Percentiles rank a stretch among this genome's conserved stretches.
Conservation (phyloP, 1,140 invertebrate genomes). For the Pseudomyrmex sp. region DNA sequence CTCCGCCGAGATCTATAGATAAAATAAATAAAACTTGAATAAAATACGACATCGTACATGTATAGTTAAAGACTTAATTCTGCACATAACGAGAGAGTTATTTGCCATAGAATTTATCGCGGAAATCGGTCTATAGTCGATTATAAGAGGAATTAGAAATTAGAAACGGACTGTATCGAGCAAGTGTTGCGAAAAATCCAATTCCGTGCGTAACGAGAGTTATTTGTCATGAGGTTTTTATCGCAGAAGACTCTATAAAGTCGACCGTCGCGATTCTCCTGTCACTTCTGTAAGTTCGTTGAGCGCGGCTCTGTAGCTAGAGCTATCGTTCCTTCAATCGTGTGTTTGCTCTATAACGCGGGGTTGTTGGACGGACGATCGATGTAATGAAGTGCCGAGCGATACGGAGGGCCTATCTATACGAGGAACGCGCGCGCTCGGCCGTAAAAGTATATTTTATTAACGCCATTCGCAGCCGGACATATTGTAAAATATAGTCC, state of each 20-base stretch:
- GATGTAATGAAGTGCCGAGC: slow-evolving; percentile 49
- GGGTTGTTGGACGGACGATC: slow-evolving; percentile 35
- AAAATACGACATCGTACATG: too few relatives aligned
- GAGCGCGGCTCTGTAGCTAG: too few relatives aligned
- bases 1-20: too few relatives aligned
- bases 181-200: not conserved
- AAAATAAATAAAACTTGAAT: too few relatives aligned
- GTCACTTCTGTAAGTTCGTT: too few relatives aligned
- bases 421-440: not conserved
- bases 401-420: not conserved
- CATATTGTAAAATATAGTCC: slow-evolving; percentile 16
- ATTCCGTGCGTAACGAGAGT: not conserved
- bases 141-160: too few relatives aligned
- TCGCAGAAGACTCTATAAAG: not conserved
- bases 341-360: slow-evolving; percentile 15
- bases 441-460: slow-evolving; percentile 53
- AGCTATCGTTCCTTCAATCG: slow-evolving; percentile 21
- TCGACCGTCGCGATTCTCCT: too few relatives aligned
- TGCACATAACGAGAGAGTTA: too few relatives aligned
- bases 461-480: slow-evolving; percentile 13
- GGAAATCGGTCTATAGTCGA: too few relatives aligned
- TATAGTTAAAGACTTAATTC: too few relatives aligned
- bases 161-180: too few relatives aligned
- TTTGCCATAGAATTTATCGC: too few relatives aligned
- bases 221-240: not conserved